These are phyloP conservation scores for Neoascia interrupta DNA, from an alignment of 2,888 invertebrate genomes.

Conservation along the genomic window DNA sequence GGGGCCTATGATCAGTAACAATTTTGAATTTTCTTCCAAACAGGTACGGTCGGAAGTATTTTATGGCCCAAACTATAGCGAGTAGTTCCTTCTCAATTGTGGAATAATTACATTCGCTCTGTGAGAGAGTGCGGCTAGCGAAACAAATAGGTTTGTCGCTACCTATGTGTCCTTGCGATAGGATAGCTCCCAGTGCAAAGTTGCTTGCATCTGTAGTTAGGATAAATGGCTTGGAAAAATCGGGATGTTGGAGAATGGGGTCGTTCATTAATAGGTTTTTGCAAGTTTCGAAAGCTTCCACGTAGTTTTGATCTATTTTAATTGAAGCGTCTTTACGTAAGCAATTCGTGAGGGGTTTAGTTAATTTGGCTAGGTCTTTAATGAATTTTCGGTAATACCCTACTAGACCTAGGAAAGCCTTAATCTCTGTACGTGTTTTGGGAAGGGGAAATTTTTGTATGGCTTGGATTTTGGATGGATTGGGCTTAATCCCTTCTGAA, in stretches of 20 bases:
- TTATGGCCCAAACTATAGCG: conserved; percentile 73
- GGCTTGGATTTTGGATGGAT: conserved; percentile 5
- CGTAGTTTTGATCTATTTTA: conserved; percentile 10
- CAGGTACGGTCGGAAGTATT: conserved; percentile 74
- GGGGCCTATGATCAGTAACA: conserved; percentile 74
- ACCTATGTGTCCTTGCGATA: conserved; percentile 65
- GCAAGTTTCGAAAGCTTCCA: conserved; percentile 16
- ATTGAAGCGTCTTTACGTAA: conserved; percentile 7
- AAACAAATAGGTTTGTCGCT: conserved; percentile 71
- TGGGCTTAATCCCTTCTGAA: conserved; percentile 11
- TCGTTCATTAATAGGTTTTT: conserved; percentile 17
- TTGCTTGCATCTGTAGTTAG: too few species aligned
- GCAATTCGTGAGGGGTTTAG: neutral
- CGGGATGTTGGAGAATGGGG: neutral
- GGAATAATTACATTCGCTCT: conserved; percentile 70
- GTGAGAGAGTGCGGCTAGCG: conserved; percentile 71
- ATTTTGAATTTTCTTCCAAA: conserved; percentile 75
- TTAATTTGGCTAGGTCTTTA: conserved; percentile 21
- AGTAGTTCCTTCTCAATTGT: conserved; percentile 74
- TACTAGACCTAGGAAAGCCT: conserved; percentile 3
- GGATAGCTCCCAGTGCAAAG: conserved; percentile 69
- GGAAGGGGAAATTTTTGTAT: conserved; percentile 19
- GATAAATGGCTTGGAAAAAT: conserved; percentile 4
- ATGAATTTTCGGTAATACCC: conserved; percentile 23
- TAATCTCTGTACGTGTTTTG: conserved; percentile 17